Base-by-base conservation (phyloP, 2,888 invertebrate species). In the Apotomis turbidana region DNA sequence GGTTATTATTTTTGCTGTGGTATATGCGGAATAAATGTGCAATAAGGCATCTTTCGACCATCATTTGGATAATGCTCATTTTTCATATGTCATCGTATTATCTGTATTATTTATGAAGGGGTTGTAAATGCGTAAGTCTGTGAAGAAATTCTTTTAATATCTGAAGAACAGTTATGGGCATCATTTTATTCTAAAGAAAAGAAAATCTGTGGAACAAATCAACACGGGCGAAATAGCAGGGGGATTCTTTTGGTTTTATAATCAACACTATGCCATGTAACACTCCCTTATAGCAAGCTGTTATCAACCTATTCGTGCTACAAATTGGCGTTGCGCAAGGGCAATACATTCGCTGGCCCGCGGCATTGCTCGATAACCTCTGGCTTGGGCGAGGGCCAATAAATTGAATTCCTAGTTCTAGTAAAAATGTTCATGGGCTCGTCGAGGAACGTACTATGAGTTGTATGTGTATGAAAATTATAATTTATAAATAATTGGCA, bases 241-340 rank as follows among this genome's bases (percentile, higher is more conserved):
- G 41, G 6, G 0, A 41, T 41, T 41, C 41, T 41, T 2, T 41
- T 55, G 44, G 36, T 64, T 64, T 59, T 68, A 59, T 44, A 60
- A 59, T 60, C 27, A n/a, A 54, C 44, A 52, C 10, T 49, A n/a
- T 58, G 51, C 67, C 52, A 41, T 58, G 51, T 63, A 68, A 68
- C 59, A 59, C 51, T 59, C 51, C 51, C 68, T 54, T 60, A 15
- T 49, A 52, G 54, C 55, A 57, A 41, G 60, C 60, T 60, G 71
- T 71, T 71, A 71, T 67, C 71, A 61, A 71, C 44, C 59, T 52
- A 52, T 55, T 71, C 60, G 70, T 51, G 66, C 66, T 66, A 66
- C 71, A 71, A 71, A 71, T 71, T 61, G 66, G 66, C 66, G 54
- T 71, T 71, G 60, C 66, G 59, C 66, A 67, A 71, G 66, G n/a